Percentiles rank a stretch among this genome's conserved stretches.
Evolutionary conservation across 2,113 vertebrate genomes (phyloP).

Genomic region (Malurus cyaneus): DNA sequence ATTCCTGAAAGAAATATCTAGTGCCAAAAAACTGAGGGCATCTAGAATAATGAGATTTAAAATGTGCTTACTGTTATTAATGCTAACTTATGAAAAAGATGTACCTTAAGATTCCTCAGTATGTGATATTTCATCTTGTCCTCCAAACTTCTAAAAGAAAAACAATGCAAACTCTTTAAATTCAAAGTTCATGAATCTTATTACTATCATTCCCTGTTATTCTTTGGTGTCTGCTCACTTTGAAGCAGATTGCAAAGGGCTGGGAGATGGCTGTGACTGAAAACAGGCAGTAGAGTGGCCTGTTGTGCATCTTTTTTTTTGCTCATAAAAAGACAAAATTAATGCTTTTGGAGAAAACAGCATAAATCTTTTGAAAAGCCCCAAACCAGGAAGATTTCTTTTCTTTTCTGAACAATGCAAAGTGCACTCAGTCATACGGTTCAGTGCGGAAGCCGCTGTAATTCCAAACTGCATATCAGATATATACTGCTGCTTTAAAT

Average conservation of each 20-base stretch:
- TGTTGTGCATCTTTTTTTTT: neutral
- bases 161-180: slow-evolving; percentile 18
- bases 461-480: neutral
- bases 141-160: neutral
- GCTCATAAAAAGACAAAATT: slow-evolving; percentile 10
- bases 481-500: neutral
- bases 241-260: slow-evolving; percentile 27
- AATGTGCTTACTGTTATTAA: slow-evolving; percentile 27
- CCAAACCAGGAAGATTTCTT: neutral
- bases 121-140: slow-evolving; percentile 2
- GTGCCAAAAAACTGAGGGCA: neutral
- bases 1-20: slow-evolving; percentile 42
- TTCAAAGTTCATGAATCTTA: slow-evolving; percentile 23
- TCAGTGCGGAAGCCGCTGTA: neutral
- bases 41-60: neutral
- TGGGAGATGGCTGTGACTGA: neutral
- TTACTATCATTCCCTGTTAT: neutral
- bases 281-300: neutral
- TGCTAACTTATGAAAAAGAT: neutral
- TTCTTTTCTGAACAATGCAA: slow-evolving; percentile 9
- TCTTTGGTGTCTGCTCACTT: slow-evolving; percentile 38
- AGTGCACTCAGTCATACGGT: neutral
- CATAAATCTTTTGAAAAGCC: slow-evolving; percentile 8
- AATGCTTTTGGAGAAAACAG: slow-evolving; percentile 24
- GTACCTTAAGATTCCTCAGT: slow-evolving; percentile 6